Conservation (phyloP, 2,888 invertebrate genomes). For the Dicroscelio sp. region DNA sequence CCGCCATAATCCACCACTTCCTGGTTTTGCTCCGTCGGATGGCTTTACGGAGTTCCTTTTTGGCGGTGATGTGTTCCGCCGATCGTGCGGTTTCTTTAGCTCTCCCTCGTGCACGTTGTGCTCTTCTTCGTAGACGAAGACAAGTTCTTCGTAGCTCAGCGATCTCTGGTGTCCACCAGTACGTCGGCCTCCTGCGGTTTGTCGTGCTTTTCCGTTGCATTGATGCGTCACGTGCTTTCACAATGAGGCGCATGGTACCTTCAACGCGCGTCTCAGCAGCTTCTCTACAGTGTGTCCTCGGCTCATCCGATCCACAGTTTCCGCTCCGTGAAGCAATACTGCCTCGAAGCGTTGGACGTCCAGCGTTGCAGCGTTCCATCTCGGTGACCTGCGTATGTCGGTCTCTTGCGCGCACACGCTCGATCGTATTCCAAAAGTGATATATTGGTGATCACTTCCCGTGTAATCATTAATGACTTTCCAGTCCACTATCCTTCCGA, state of each 20-base stretch:
- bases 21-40: constrained; percentile 26
- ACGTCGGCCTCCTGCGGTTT: not conserved
- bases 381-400: not conserved
- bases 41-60: not conserved
- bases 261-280: not conserved
- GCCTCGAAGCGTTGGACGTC: not conserved
- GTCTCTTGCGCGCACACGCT: not conserved
- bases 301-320: not conserved
- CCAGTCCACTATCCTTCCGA: constrained; percentile 60
- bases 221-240: not conserved
- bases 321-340: too few relatives aligned
- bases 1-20: constrained; percentile 8
- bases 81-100: not conserved
- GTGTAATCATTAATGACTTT: constrained; percentile 77
- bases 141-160: constrained; percentile 33
- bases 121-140: not conserved
- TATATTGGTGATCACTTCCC: constrained; percentile 79
- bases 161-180: constrained; percentile 33
- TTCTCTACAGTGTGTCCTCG: not conserved
- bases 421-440: constrained; percentile 42
- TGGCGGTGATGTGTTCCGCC: not conserved
- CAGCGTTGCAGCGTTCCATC: constrained; percentile 1
- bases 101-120: constrained; percentile 9
- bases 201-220: not conserved
- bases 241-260: constrained; percentile 1